Evolutionary conservation across 2,797 vertebrate genomes (phyloP).

Genomic region (Benthosema pterotum): DNA sequence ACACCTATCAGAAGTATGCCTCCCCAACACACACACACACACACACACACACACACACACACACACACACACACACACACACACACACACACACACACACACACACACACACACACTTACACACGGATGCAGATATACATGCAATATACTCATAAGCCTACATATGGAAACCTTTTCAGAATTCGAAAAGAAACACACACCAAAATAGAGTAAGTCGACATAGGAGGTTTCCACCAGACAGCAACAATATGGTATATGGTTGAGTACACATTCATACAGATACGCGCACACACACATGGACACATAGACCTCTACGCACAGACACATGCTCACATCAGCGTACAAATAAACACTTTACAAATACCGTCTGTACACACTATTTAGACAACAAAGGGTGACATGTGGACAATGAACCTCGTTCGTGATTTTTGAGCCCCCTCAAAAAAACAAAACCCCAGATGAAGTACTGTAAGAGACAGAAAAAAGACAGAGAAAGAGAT

Average conservation of each 20-base stretch:
- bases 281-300: constrained; percentile 17
- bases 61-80: constrained; percentile 37
- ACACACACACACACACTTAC: constrained; percentile 32
- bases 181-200: neutral
- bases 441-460: constrained; percentile 71
- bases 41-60: neutral
- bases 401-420: constrained; percentile 73
- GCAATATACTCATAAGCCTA: no score
- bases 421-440: constrained; percentile 57
- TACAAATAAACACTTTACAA: constrained; percentile 27
- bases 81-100: constrained; percentile 13
- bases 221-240: no score
- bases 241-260: no score
- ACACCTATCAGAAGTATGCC: constrained; percentile 9
- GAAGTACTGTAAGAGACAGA: constrained; percentile 47
- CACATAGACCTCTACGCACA: constrained; percentile 17
- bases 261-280: constrained; percentile 33
- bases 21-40: constrained; percentile 4
- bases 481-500: constrained; percentile 36
- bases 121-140: no score
- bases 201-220: no score
- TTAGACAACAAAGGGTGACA: constrained; percentile 68
- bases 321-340: constrained; percentile 44
- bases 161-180: no score
- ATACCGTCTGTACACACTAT: neutral